Base-by-base conservation (phyloP, 2,888 invertebrate genomes). In the Melanostoma mellinum region DNA sequence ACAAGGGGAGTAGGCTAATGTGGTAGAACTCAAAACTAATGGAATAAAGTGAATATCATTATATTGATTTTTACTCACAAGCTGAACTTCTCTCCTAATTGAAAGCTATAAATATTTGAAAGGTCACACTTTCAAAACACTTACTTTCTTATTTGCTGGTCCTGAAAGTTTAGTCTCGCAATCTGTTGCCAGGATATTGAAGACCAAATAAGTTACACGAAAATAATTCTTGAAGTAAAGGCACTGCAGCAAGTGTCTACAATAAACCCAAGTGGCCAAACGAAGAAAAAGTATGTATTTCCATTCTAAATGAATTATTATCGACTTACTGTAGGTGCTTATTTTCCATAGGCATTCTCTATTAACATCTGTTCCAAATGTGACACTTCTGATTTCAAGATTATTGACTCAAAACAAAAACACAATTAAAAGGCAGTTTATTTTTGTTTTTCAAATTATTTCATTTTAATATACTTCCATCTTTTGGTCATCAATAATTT, bases 401-500 rank as follows among this genome's bases (percentile, higher is more conserved):
- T 5, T 10, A 42, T 42, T 30, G 40, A 44, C 6, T 60, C 20
- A 36, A n/a, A 53, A 33, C 6, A 44, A 36, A 30, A 58, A 65
- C 1, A 48, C 33, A 32, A 74, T 71, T 65, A 72, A 72, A 67
- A 76, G 72, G 38, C 69, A 56, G 56, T 69, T 63, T 46, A 20
- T 20, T 20, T 20, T 20, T 20, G 6, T 63, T 52, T 56, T 55
- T 75, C 52, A 6, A 56, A 63, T 69, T 71, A 75, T 67, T 75
- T 84, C 60, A 74, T 65, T 71, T 73, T 78, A 78, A 69, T 84
- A 84, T 84, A 74, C 71, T 74, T 75, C 67, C 67, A 48, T 46
- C 52, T 60, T 73, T 81, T 84, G 84, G 84, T 84, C 84, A 71
- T 84, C 55, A 84, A 74, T 63, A 38, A 74, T 79, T 74, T 79